Conservation (phyloP, 2,888 invertebrate genomes). For the Cremastinae sp. region DNA sequence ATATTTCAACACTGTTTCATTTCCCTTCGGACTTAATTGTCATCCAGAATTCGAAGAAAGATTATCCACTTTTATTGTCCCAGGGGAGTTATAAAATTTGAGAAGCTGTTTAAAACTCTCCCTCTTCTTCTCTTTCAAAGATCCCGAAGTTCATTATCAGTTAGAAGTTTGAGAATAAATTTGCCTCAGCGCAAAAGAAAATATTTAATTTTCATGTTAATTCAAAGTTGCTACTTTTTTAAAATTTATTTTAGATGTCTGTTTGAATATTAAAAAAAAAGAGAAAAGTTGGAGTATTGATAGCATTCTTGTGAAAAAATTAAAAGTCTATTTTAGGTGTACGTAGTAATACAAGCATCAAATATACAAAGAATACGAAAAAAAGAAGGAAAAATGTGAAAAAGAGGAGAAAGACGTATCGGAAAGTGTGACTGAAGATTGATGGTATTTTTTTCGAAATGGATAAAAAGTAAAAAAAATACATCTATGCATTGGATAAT, state of each 20-base stretch:
- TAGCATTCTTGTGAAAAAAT: too few species aligned
- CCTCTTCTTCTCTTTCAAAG: background rate
- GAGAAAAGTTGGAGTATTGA: too few species aligned
- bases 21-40: too few species aligned
- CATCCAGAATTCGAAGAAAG: too few species aligned
- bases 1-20: slow-evolving; percentile 57
- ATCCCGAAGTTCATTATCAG: slow-evolving; percentile 36
- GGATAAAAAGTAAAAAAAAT: slow-evolving; percentile 16
- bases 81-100: slow-evolving; percentile 47
- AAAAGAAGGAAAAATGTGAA: background rate
- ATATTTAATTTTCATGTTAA: background rate
- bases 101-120: background rate
- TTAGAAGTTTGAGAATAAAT: slow-evolving; percentile 12
- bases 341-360: too few species aligned
- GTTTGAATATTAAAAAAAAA: too few species aligned
- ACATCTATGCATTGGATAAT: slow-evolving; percentile 4
- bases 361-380: too few species aligned
- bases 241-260: slow-evolving; percentile 15
- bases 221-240: background rate
- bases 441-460: background rate
- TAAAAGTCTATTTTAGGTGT: too few species aligned
- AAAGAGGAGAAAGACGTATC: slow-evolving; percentile 22
- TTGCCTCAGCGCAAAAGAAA: background rate
- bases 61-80: slow-evolving; percentile 22
- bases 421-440: background rate